Base-by-base conservation (phyloP, 2,113 vertebrate species). In the Periophthalmus modestus region DNA sequence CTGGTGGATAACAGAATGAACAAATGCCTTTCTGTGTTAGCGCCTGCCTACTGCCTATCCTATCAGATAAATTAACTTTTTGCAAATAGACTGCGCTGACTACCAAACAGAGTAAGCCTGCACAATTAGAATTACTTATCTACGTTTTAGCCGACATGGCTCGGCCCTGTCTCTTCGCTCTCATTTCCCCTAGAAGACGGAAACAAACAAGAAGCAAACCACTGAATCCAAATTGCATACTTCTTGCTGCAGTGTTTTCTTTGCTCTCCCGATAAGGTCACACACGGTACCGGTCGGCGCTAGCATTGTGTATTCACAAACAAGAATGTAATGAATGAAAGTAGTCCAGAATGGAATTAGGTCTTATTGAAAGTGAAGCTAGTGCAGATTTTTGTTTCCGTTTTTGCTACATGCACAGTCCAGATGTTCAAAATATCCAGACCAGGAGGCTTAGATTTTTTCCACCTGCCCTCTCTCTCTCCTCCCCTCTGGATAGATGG, bases 31-130 rank as follows among this genome's bases (percentile, higher is more conserved):
- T 93, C 89, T 87, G 85, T 93, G 91, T 93, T 91, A 89, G 83
- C 88, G 89, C 89, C 93, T 92, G 89, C 89, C 85, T n/a, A 87
- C 76, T 59, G 75, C 91, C 79, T 94, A 93, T 94, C 91, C 93
- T 95, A 94, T 93, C 91, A 95, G 94, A 94, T 95, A 96, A n/a
- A 95, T 95, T 95, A 95, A 93, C 88, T 94, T 95, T 92, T 87
- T 91, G 91, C 90, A 95, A 94, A 93, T 92, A 89, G 92, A 91
- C 92, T 89, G 89, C 70, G 14, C 88, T 73, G 85, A 91, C 80
- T 90, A 82, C 58, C 79, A 81, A 89, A 86, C 75, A 86, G 87
- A 90, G 86, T 63, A 88, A 90, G 50, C 88, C 85, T 72, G 82
- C 82, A 91, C 87, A 86, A 81, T 94, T 93, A 88, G 78, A 92